Percentiles rank a stretch among this genome's conserved stretches.
Conservation (phyloP, 2,888 invertebrate species). For the Ramazzottius varieornatus region DNA sequence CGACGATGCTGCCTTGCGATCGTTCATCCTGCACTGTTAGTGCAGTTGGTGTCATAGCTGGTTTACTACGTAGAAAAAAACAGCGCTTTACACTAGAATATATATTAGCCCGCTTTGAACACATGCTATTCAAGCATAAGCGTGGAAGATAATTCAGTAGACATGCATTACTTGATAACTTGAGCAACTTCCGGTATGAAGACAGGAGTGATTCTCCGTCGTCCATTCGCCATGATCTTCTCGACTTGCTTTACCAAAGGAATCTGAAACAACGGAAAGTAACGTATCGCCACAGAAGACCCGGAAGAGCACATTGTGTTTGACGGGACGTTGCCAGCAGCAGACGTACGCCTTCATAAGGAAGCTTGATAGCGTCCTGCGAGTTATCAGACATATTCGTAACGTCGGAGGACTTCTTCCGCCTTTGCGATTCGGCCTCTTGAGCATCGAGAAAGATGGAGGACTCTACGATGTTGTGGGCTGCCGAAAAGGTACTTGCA, state of each 20-base stretch:
- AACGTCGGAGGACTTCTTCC: background rate
- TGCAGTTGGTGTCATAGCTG: too few relatives aligned
- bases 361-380: background rate
- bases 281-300: too few relatives aligned
- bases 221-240: slow-evolving; percentile 72
- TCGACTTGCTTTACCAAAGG: slow-evolving; percentile 66
- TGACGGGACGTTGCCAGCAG: too few relatives aligned
- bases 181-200: slow-evolving; percentile 38
- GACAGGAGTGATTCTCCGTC: slow-evolving; percentile 80
- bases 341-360: background rate
- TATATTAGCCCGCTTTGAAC: too few relatives aligned
- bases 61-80: too few relatives aligned
- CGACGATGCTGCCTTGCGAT: too few relatives aligned
- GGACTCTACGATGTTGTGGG: background rate
- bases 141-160: too few relatives aligned
- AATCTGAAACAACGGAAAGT: slow-evolving; percentile 22
- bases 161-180: too few relatives aligned
- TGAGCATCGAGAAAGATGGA: background rate
- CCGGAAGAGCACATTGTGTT: too few relatives aligned
- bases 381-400: background rate
- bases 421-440: background rate
- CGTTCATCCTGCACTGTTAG: too few relatives aligned
- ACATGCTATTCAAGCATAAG: too few relatives aligned
- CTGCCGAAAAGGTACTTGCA: background rate
- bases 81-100: too few relatives aligned